Evolutionary conservation across 2,113 vertebrate genomes (phyloP).

Genomic region (Aplodontia rufa): DNA sequence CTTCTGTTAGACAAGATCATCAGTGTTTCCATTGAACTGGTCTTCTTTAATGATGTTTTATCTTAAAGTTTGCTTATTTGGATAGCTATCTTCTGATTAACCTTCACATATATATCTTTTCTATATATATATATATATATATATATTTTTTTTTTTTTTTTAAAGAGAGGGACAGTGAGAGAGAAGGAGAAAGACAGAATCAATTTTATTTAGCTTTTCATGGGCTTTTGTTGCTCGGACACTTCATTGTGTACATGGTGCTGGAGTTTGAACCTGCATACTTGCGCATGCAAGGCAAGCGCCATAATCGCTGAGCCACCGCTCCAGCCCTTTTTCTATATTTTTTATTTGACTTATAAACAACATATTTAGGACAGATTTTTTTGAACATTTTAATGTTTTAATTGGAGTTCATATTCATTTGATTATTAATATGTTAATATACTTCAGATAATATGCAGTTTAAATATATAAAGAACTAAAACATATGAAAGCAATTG

Average conservation of each 20-base stretch:
- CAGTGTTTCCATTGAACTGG: background rate
- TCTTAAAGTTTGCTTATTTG: background rate
- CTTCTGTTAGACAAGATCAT: background rate
- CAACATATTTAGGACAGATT: background rate
- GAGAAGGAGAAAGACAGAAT: too few species aligned
- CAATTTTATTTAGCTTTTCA: too few species aligned
- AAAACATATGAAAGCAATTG: background rate
- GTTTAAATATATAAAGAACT: background rate
- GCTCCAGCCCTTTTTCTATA: too few species aligned
- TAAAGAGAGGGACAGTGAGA: too few species aligned
- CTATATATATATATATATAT: too few species aligned
- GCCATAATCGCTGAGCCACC: too few species aligned
- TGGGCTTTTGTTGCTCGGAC: too few species aligned
- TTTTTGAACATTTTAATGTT: background rate
- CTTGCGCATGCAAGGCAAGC: too few species aligned
- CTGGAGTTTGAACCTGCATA: too few species aligned
- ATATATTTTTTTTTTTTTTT: too few species aligned
- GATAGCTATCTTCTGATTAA: background rate
- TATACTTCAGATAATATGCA: background rate
- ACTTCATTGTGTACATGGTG: too few species aligned
- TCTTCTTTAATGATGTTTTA: background rate
- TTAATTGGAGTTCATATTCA: background rate
- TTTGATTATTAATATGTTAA: background rate
- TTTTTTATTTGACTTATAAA: too few species aligned
- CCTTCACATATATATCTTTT: background rate